A percentile compares a stretch with the other conserved stretches of the same genome.
Evolutionary conservation across 2,113 vertebrate species (phyloP).

Genomic region (Ciconia boyciana): DNA sequence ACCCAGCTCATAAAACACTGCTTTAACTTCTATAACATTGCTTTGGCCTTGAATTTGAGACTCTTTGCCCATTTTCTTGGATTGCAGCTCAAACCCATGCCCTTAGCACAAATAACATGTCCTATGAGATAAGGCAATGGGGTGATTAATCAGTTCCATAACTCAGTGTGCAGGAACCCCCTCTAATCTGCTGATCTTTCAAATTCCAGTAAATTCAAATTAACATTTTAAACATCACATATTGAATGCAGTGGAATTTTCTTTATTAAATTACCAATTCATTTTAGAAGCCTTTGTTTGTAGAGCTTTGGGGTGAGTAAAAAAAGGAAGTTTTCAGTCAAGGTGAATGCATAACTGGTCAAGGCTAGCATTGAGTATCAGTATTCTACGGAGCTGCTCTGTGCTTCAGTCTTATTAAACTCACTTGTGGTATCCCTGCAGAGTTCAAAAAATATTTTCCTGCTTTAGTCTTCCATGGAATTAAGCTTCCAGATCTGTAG

Average conservation of each 20-base stretch:
- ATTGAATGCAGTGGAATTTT: not conserved
- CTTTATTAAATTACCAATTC: not conserved
- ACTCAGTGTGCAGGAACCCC: not conserved
- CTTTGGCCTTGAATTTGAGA: not conserved
- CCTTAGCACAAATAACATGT: not conserved
- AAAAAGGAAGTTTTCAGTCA: not conserved
- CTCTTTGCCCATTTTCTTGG: not conserved
- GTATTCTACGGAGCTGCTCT: not conserved
- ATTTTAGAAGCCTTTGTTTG: not conserved
- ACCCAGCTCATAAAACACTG: not conserved
- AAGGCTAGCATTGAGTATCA: not conserved
- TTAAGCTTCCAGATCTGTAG: not conserved
- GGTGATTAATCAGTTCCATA: not conserved
- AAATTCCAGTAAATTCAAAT: not conserved
- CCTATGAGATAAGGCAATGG: not conserved
- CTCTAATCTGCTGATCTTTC: not conserved
- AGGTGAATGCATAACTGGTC: not conserved
- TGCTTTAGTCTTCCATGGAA: not conserved
- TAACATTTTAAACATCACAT: not conserved
- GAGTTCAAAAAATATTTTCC: not conserved
- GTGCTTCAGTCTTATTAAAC: not conserved
- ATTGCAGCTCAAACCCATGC: not conserved
- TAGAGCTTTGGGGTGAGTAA: not conserved
- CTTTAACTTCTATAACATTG: not conserved
- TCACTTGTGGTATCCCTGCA: not conserved